Conservation (phyloP, 2,797 vertebrate species). For the Margarornis squamiger region DNA sequence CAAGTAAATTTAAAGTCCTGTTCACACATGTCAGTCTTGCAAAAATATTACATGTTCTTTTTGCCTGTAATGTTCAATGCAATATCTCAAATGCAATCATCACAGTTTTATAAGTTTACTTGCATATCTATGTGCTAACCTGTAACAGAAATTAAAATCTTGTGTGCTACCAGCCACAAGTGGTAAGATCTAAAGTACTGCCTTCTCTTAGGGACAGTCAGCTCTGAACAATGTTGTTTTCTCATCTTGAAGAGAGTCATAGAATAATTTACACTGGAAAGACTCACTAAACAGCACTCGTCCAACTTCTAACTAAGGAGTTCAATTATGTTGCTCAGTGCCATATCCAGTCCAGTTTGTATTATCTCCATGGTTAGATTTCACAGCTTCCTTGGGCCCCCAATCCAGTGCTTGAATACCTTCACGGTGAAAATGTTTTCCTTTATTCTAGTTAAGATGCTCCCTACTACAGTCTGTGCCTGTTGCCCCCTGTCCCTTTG, state of each 20-base stretch:
- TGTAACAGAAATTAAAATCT: not conserved
- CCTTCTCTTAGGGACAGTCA: not conserved
- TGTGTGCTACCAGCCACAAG: not conserved
- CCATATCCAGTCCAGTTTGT: not conserved
- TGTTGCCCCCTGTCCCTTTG: not conserved
- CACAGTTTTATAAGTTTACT: not conserved
- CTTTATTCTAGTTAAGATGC: not conserved
- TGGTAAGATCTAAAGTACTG: not conserved
- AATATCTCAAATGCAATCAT: constrained; percentile 9
- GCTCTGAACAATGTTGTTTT: not conserved
- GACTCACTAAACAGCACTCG: not conserved
- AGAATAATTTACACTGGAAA: not conserved
- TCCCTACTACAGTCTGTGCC: not conserved
- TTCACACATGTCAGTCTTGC: not conserved
- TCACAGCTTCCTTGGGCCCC: not conserved
- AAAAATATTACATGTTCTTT: not conserved
- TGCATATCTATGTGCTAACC: not conserved
- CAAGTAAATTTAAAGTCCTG: not conserved
- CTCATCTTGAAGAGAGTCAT: not conserved
- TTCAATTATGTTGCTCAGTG: not conserved
- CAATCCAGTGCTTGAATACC: not conserved
- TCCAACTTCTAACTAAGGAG: not conserved
- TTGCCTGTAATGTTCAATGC: not conserved
- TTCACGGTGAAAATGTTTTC: not conserved
- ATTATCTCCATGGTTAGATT: rapidly evolving